These are phyloP conservation scores for Cabera pusaria DNA, from an alignment of 2,888 invertebrate species.

Conservation along the genomic window DNA sequence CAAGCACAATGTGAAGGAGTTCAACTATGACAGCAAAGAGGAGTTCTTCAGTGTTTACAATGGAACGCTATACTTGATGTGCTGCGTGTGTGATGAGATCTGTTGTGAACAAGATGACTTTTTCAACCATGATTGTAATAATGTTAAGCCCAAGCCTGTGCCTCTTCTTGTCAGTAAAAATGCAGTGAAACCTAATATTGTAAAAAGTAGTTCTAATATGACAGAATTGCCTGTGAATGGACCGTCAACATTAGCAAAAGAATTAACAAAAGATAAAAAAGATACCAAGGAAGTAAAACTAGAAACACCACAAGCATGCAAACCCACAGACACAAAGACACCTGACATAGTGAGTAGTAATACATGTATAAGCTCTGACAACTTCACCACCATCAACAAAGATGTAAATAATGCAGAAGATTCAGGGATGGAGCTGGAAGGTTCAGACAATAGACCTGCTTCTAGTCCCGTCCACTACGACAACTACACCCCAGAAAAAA, in stretches of 20 bases:
- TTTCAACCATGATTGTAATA: slow-evolving; percentile 88
- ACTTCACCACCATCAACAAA: slow-evolving; percentile 49
- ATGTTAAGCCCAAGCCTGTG: slow-evolving; percentile 75
- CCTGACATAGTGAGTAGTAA: slow-evolving; percentile 55
- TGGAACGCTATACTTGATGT: slow-evolving; percentile 89
- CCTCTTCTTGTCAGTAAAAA: slow-evolving; percentile 76
- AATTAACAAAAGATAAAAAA: slow-evolving; percentile 56
- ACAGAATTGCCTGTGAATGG: slow-evolving; percentile 60
- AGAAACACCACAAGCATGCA: slow-evolving; percentile 50
- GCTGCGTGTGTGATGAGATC: slow-evolving; percentile 91
- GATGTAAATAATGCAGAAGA: slow-evolving; percentile 55
- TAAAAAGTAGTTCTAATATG: slow-evolving; percentile 52
- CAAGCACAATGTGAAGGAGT: slow-evolving; percentile 90
- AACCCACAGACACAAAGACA: slow-evolving; percentile 41
- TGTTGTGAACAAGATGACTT: slow-evolving; percentile 90
- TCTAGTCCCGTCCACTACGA: slow-evolving; percentile 46
- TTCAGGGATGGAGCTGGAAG: slow-evolving; percentile 55
- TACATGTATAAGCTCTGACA: slow-evolving; percentile 55
- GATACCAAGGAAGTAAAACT: slow-evolving; percentile 51
- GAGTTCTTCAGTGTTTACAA: slow-evolving; percentile 86
- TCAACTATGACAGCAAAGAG: slow-evolving; percentile 85
- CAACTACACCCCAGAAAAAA: slow-evolving; percentile 37
- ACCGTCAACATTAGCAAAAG: slow-evolving; percentile 48
- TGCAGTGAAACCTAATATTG: slow-evolving; percentile 59
- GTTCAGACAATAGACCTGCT: slow-evolving; percentile 45